phyloP scores from a whole-genome alignment of 2,113 vertebrate species.

The Nymphicus hollandicus region DNA sequence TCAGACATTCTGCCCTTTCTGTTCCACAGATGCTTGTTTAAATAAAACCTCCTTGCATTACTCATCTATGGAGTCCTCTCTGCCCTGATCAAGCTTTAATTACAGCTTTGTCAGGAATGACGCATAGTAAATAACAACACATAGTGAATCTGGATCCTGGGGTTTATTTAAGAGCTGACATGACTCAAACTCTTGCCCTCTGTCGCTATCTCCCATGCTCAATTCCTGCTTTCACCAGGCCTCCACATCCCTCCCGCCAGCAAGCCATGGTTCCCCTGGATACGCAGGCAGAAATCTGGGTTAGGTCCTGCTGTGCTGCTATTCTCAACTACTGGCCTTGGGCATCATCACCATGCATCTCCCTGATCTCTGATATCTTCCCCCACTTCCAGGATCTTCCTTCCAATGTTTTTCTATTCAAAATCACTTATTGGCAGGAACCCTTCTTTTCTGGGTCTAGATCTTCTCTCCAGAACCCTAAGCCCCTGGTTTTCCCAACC shows the following conservation, averaged over 20 bases:
- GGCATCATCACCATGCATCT: rapidly evolving
- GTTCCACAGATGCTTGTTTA: conserved; percentile 8
- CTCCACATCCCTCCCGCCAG: rapidly evolving
- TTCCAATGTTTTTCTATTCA: background rate
- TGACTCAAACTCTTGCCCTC: background rate
- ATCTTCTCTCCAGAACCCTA: background rate
- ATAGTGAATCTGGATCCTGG: background rate
- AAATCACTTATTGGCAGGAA: background rate
- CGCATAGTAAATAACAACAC: background rate
- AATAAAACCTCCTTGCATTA: conserved; percentile 6
- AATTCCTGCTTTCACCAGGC: background rate
- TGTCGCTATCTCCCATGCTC: background rate
- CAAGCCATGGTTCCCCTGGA: rapidly evolving
- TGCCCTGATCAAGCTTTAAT: conserved; percentile 2
- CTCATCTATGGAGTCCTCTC: background rate
- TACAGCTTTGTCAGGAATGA: background rate
- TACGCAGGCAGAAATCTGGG: background rate
- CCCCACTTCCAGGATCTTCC: background rate
- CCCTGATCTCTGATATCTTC: background rate
- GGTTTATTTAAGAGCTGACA: background rate
- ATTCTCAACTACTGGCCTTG: rapidly evolving
- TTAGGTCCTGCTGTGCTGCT: background rate
- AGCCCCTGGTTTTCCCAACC: rapidly evolving
- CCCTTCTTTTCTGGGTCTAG: background rate
- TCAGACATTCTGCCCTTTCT: conserved; percentile 17